A percentile compares a stretch with the other conserved stretches of the same genome.
These are phyloP conservation scores for Rhinoderma darwinii DNA, from an alignment of 2,113 vertebrate genomes.

Conservation along the genomic window DNA sequence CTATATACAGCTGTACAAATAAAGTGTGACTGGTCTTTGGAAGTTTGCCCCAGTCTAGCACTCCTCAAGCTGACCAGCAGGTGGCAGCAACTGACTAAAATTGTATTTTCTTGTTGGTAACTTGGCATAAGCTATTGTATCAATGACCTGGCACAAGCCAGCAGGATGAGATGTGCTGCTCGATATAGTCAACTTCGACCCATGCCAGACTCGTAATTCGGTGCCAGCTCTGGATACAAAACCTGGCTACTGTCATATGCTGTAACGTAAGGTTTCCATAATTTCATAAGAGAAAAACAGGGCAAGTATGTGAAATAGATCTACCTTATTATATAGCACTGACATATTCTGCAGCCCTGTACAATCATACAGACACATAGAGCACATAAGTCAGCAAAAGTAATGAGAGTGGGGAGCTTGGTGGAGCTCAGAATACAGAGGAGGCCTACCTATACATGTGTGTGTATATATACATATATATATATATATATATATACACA, in stretches of 20 bases:
- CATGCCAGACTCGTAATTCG: conserved; percentile 47
- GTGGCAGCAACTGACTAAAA: conserved; percentile 61
- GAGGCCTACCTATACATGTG: too few species aligned
- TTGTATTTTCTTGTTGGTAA: not conserved
- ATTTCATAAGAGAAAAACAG: not conserved
- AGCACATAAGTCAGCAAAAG: not conserved
- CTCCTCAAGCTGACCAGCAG: conserved; percentile 61
- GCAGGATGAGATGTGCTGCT: conserved; percentile 56
- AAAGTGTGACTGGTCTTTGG: not conserved
- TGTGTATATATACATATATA: too few species aligned
- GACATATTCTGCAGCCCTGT: not conserved
- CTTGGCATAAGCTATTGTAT: conserved; percentile 63
- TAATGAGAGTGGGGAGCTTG: not conserved
- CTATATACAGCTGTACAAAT: not conserved
- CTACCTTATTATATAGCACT: not conserved
- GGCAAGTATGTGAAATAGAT: not conserved
- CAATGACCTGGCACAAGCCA: conserved; percentile 67
- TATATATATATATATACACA: too few species aligned
- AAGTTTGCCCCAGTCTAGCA: not conserved
- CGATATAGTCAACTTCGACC: conserved; percentile 59
- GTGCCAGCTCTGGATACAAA: conserved; percentile 35
- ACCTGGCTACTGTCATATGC: conserved; percentile 18
- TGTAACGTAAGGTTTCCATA: conserved; percentile 18
- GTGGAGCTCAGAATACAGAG: not conserved
- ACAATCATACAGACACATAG: not conserved